Conservation (phyloP, 2,888 invertebrate species). For the Bombyx huttoni region DNA sequence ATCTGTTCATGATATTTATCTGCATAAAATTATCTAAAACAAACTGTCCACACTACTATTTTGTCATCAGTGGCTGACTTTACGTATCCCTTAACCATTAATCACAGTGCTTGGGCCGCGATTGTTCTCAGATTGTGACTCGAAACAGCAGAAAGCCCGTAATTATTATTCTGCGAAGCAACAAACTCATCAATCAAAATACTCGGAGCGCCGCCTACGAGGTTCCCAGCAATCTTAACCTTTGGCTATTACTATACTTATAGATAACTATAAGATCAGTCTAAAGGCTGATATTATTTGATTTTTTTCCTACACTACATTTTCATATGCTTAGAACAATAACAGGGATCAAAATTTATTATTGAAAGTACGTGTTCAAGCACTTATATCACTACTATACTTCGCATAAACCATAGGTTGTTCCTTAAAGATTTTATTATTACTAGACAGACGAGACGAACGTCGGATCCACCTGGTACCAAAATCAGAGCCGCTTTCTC, state of each 20-base stretch:
- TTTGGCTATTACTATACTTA: conserved; percentile 10
- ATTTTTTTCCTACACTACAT: background rate
- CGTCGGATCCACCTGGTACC: no score
- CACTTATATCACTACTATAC: no score
- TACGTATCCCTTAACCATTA: conserved; percentile 13
- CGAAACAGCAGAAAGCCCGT: conserved; percentile 16
- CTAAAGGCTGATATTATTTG: background rate
- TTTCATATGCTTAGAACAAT: no score
- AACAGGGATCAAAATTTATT: no score
- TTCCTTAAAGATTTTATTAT: no score
- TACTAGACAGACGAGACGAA: no score
- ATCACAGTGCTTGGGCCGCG: conserved; percentile 10
- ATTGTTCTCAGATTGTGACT: conserved; percentile 16
- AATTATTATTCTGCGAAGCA: conserved; percentile 25
- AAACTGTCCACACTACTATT: background rate
- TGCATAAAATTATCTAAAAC: background rate
- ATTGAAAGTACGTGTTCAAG: no score
- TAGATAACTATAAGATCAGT: background rate
- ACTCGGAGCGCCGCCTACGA: conserved; percentile 16
- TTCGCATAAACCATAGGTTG: no score
- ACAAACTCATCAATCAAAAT: conserved; percentile 34
- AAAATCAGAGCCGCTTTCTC: no score
- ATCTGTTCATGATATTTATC: background rate
- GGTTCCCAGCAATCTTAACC: conserved; percentile 16
- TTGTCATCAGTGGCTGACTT: conserved; percentile 1